Base-by-base conservation (phyloP, 2,113 vertebrate species). In the Ochotona princeps region DNA sequence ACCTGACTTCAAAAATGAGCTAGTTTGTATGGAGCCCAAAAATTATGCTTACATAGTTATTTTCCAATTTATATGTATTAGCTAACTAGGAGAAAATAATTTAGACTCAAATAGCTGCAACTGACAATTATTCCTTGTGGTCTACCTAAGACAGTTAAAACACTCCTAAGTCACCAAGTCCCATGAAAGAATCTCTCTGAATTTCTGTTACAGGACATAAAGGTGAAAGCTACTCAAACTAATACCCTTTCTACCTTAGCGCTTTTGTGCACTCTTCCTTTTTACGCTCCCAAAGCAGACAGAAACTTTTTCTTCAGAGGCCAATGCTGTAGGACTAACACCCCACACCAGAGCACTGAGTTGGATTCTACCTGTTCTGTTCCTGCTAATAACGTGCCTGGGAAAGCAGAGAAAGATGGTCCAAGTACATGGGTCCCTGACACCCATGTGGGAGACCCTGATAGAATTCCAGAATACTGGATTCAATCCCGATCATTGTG, bases 91-190 rank as follows among this genome's bases (percentile, higher is more conserved):
- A 80, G 8, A 6, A 69, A 44, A 44, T 44, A 44, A 44, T 44
- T 44, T 44, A 44, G 38, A 44, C 38, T 44, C 38, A 44, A 44
- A 44, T 44, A 44, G 38, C 38, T 44, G 38, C 38, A 44, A 69
- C 35, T 67, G 85, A 47, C 57, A 84, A 15, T 80, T 92, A 94
- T 6, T 38, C 26, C 60, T 89, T 75, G 61, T 83, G 54, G 67
- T 15, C 30, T 67, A 86, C 8, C 32, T 3, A 91, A 2, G 25
- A 79, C 23, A 61, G 30, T 47, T 49, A 49, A 30, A 69, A 30
- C 18, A n/a, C 47, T 61, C 30, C 15, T 90, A 23, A 82, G 44
- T 15, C 21, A 87, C 26, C 38, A 44, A 44, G 38, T 44, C 38
- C 38, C 60, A 79, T 61, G n/a, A 26, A 83, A 78, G n/a, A 54